phyloP scores from a whole-genome alignment of 1,140 invertebrate genomes.

The Manduca sexta region DNA sequence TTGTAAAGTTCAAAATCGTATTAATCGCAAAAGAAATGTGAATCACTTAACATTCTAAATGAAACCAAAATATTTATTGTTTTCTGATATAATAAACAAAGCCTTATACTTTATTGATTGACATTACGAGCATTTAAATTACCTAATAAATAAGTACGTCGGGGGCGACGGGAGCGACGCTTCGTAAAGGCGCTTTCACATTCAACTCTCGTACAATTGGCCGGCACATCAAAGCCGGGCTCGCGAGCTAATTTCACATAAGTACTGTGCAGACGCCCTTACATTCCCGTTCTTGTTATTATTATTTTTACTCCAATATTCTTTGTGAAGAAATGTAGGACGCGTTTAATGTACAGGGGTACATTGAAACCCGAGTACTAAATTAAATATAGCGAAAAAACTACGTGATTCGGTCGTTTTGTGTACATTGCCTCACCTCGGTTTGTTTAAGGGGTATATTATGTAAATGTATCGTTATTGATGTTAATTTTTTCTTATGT shows the following conservation, averaged over 20 bases:
- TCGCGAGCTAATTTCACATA: conserved; percentile 67
- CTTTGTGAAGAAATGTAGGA: conserved; percentile 58
- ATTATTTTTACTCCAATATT: conserved; percentile 58
- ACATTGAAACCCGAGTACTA: conserved; percentile 60
- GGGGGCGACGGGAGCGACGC: conserved; percentile 29
- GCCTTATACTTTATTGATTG: conserved; percentile 11
- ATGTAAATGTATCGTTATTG: conserved; percentile 64
- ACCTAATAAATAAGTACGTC: conserved; percentile 51
- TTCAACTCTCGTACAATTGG: conserved; percentile 51
- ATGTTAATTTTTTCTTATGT: conserved; percentile 45
- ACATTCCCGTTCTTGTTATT: conserved; percentile 55
- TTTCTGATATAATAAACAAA: too few species aligned
- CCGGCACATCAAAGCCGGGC: conserved; percentile 61
- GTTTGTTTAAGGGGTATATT: conserved; percentile 61
- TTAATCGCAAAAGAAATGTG: too few species aligned
- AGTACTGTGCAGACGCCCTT: conserved; percentile 61
- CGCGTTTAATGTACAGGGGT: conserved; percentile 47
- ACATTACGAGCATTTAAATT: conserved; percentile 30
- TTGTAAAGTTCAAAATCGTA: too few species aligned
- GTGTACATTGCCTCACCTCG: conserved; percentile 48
- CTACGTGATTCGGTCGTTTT: conserved; percentile 50
- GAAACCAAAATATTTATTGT: background rate
- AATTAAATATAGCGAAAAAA: conserved; percentile 68
- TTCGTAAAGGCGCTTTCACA: conserved; percentile 57
- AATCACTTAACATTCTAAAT: background rate